Conservation (phyloP, 2,797 vertebrate genomes). For the Varecia variegata region DNA sequence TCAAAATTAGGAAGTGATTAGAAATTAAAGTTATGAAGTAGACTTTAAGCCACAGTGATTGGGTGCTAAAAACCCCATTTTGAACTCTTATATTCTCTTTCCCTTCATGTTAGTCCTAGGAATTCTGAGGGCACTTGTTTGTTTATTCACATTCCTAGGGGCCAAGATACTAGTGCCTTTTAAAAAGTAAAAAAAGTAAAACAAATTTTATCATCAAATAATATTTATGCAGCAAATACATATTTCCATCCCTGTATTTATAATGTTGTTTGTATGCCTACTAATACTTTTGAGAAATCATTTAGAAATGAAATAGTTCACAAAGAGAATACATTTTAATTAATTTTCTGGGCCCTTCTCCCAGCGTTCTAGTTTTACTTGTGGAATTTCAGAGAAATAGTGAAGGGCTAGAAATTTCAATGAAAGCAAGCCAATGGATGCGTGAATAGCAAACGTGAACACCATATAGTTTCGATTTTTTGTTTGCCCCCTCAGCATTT, state of each 20-base stretch:
- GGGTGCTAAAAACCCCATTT: neutral
- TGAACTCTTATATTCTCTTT: neutral
- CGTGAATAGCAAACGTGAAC: neutral
- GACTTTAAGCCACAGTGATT: neutral
- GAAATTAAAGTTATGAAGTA: neutral
- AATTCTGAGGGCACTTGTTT: neutral
- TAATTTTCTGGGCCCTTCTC: neutral
- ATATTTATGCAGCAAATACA: neutral
- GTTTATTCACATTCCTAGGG: neutral
- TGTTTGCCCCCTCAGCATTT: neutral
- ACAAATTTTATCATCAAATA: neutral
- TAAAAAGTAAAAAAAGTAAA: neutral
- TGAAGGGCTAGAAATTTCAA: neutral
- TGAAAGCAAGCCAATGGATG: neutral
- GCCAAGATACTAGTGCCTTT: neutral
- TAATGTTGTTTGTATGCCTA: neutral
- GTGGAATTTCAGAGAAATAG: neutral
- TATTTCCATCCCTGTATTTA: neutral
- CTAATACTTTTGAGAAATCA: neutral
- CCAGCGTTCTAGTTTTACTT: neutral
- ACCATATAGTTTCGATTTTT: neutral
- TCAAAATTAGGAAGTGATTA: neutral
- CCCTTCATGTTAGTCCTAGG: neutral
- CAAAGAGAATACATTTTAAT: neutral
- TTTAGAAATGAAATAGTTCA: neutral